Evolutionary conservation across 2,797 vertebrate species (phyloP).

Genomic region (Ctenopoma multispine): DNA sequence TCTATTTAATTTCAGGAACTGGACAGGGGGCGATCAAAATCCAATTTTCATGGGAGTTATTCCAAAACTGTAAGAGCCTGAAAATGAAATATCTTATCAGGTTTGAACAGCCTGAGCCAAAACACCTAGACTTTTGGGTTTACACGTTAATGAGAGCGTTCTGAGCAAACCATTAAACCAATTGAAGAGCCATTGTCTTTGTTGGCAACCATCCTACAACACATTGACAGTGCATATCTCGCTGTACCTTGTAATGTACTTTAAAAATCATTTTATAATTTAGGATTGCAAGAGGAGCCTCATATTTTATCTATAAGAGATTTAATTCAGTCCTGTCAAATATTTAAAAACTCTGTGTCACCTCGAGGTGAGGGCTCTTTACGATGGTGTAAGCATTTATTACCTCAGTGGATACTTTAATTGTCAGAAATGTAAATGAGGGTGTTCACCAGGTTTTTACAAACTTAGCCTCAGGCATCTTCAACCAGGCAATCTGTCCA

Average conservation of each 20-base stretch:
- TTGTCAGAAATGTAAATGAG: no score
- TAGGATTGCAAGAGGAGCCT: conserved; percentile 17
- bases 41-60: conserved; percentile 40
- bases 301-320: conserved; percentile 7
- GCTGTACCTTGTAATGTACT: conserved; percentile 23
- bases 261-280: conserved; percentile 34
- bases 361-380: neutral
- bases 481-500: no score
- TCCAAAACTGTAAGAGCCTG: conserved; percentile 42
- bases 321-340: conserved; percentile 16
- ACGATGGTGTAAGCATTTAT: neutral
- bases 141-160: conserved; percentile 64
- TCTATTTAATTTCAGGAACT: conserved; percentile 40
- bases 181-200: conserved; percentile 33
- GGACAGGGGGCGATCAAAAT: conserved; percentile 41
- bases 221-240: neutral
- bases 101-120: conserved; percentile 53
- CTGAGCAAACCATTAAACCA: conserved; percentile 49
- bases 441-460: no score
- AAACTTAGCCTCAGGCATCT: no score
- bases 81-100: conserved; percentile 74
- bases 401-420: neutral
- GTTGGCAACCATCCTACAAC: conserved; percentile 11
- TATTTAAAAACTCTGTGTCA: neutral
- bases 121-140: conserved; percentile 50